A percentile compares a stretch with the other conserved stretches of the same genome.
phyloP scores from a whole-genome alignment of 2,113 vertebrate genomes.

The Caranx ignobilis region DNA sequence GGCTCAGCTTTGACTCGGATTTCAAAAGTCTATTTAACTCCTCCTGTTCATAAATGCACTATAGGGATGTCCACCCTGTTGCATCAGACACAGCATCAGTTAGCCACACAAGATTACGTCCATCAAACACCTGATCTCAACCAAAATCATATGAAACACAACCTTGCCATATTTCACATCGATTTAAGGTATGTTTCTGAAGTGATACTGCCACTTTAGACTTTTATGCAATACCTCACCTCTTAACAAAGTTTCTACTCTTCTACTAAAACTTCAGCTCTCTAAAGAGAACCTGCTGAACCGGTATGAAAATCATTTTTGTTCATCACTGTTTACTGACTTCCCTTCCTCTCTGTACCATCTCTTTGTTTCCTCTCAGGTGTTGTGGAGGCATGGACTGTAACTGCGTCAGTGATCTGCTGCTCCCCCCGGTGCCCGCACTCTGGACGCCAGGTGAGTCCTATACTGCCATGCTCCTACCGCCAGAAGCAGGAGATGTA shows the following conservation, averaged over 20 bases:
- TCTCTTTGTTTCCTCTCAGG: constrained; percentile 64
- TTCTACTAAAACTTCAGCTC: constrained; percentile 27
- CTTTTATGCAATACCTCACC: constrained; percentile 63
- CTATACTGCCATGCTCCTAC: neutral
- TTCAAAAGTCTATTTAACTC: constrained; percentile 64
- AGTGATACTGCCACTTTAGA: constrained; percentile 41
- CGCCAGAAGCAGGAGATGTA: neutral
- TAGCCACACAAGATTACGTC: constrained; percentile 68
- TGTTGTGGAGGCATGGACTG: constrained; percentile 90
- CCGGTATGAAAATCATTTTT: neutral
- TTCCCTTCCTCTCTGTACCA: neutral
- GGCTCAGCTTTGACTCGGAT: constrained; percentile 47
- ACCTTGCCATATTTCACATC: constrained; percentile 71
- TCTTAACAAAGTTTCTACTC: constrained; percentile 60
- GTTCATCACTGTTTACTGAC: neutral
- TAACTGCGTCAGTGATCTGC: constrained; percentile 93
- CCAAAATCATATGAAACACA: constrained; percentile 74
- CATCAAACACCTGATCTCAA: constrained; percentile 76
- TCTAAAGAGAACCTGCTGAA: constrained; percentile 11
- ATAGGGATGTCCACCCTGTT: constrained; percentile 73
- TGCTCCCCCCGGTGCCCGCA: constrained; percentile 92
- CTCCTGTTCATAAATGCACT: constrained; percentile 62
- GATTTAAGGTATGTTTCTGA: constrained; percentile 67
- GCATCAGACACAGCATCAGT: constrained; percentile 76
- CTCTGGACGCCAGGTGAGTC: constrained; percentile 94